Conservation (phyloP, 92 coral and sea anemone genomes). For the Porites lobata region DNA sequence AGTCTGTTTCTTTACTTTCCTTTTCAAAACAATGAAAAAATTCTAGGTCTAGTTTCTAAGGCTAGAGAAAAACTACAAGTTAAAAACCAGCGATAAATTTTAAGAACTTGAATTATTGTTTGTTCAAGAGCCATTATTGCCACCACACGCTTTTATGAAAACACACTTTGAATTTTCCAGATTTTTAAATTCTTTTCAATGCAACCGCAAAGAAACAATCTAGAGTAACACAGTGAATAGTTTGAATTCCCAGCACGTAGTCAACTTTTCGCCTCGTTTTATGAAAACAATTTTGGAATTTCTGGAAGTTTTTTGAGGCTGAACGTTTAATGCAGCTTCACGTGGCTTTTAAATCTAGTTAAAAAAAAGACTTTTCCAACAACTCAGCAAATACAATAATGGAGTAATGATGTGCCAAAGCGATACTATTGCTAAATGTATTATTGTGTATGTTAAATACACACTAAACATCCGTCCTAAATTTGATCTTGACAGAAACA, state of each 20-base stretch:
- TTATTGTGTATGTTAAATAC: no score
- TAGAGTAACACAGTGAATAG: no score
- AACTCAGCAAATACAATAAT: no score
- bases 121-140: neutral
- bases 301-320: neutral
- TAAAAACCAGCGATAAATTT: neutral
- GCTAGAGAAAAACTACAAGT: neutral
- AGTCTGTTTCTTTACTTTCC: neutral
- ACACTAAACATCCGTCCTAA: no score
- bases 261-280: no score
- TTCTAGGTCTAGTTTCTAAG: neutral
- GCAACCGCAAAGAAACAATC: constrained; percentile 3
- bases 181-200: neutral
- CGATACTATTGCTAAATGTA: no score
- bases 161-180: neutral
- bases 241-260: no score
- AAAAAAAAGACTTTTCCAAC: neutral
- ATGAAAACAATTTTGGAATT: neutral
- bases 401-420: no score
- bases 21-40: neutral
- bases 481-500: no score
- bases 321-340: neutral
- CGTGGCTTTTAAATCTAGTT: neutral
- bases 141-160: neutral
- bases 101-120: neutral